These are phyloP conservation scores for Thunnus albacares DNA, from an alignment of 2,797 vertebrate genomes.

Conservation along the genomic window DNA sequence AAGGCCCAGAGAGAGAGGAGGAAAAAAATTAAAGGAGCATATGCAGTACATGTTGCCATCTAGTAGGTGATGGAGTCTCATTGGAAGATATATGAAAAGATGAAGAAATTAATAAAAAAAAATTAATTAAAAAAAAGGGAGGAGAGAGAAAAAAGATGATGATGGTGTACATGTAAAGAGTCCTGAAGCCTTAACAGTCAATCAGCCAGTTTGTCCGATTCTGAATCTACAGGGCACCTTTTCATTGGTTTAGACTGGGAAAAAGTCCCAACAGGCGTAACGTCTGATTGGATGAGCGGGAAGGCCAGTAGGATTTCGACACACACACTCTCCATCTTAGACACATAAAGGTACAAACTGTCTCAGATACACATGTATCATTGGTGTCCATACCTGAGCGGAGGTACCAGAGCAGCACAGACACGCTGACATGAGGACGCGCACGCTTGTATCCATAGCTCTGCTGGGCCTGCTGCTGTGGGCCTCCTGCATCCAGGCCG, in stretches of 20 bases:
- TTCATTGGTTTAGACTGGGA: constrained; percentile 51
- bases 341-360: constrained; percentile 58
- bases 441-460: constrained; percentile 44
- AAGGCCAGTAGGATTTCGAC: constrained; percentile 81
- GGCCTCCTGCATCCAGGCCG: constrained; percentile 55
- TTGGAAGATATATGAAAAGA: background rate
- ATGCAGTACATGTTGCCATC: background rate
- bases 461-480: constrained; percentile 84
- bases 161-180: background rate
- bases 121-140: too few relatives aligned
- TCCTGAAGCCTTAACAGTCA: background rate
- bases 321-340: constrained; percentile 72
- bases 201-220: constrained; percentile 26
- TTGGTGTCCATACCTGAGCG: constrained; percentile 40
- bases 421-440: constrained; percentile 63
- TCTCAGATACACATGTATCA: constrained; percentile 29
- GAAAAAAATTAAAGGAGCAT: background rate
- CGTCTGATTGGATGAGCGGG: constrained; percentile 70
- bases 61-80: background rate
- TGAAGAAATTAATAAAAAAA: background rate
- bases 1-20: background rate
- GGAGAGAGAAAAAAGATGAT: background rate
- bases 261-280: background rate
- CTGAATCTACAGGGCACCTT: constrained; percentile 54
- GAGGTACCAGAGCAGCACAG: constrained; percentile 42